Conservation (phyloP, 2,797 vertebrate genomes). For the Caiman crocodilus region DNA sequence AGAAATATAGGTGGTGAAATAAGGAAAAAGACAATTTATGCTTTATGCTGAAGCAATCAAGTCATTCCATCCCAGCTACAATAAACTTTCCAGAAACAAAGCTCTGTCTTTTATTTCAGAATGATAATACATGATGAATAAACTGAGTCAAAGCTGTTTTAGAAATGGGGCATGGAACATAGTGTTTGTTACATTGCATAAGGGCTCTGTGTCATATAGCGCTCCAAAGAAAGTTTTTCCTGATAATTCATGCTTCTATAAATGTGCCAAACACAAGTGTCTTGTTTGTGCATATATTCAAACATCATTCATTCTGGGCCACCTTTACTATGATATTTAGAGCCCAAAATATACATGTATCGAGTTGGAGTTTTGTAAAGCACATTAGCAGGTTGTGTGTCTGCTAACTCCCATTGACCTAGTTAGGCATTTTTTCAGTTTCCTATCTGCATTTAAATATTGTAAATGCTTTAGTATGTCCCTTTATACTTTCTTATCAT, state of each 20-base stretch:
- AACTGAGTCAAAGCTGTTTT: background rate
- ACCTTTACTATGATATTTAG: too few relatives aligned
- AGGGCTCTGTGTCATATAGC: background rate
- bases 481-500: background rate
- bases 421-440: background rate
- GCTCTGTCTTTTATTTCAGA: background rate
- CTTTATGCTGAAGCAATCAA: background rate
- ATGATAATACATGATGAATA: background rate
- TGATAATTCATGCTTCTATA: background rate
- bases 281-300: background rate
- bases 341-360: too few relatives aligned
- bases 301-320: too few relatives aligned
- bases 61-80: background rate
- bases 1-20: background rate
- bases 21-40: background rate
- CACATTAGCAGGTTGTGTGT: too few relatives aligned
- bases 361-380: too few relatives aligned
- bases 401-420: background rate
- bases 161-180: background rate
- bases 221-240: background rate
- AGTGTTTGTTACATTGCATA: background rate
- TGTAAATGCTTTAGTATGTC: background rate
- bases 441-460: background rate
- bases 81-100: fast-evolving
- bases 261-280: background rate